Base-by-base conservation (phyloP, 2,888 invertebrate species). In the Xylophagus ater region DNA sequence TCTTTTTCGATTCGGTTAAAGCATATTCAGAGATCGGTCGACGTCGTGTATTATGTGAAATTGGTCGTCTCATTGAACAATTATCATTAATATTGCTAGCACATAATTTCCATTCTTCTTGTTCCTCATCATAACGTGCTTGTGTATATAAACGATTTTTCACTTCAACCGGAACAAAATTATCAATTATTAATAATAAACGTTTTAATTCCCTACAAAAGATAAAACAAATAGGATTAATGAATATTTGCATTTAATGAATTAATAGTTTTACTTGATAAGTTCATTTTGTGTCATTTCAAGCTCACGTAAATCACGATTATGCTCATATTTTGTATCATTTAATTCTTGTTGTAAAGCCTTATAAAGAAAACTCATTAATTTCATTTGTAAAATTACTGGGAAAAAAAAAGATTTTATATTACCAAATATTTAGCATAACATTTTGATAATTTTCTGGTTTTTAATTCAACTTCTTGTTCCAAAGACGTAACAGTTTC, bases 401-500 rank as follows among this genome's bases (percentile, higher is more conserved):
- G 20, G n/a, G 9, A 8, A 9, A 18, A 33, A 20, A 31, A 21
- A 34, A 34, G 4, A 10, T 69, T 69, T 51, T 68, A 65, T 40
- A 68, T 54, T 42, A 66, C 71, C 60, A 82, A 74, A 57, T 86
- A 74, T 65, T 92, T 92, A 12, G 79, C 73, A 56, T 88, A 82
- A 56, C 96, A 76, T 65, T 93, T 89, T 56, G 90, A 88, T 38
- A 96, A 65, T 62, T 94, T 68, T 53, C 84, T 86, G 17, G 93
- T 87, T 65, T 97, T 98, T 41, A 89, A 80, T 58, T 98, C 97
- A 2, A 97, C 93, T 66, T 97, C 96, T 60, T 94, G 94, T 58
- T 94, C 92, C 40, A 98, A 68, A 35, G 83, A 87, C 7, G 86
- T 77, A 57, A 88, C 96, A 0, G 92, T 94, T 56, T 85, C 88